phyloP scores from a whole-genome alignment of 2,113 vertebrate genomes.

The Calidris pygmaea region DNA sequence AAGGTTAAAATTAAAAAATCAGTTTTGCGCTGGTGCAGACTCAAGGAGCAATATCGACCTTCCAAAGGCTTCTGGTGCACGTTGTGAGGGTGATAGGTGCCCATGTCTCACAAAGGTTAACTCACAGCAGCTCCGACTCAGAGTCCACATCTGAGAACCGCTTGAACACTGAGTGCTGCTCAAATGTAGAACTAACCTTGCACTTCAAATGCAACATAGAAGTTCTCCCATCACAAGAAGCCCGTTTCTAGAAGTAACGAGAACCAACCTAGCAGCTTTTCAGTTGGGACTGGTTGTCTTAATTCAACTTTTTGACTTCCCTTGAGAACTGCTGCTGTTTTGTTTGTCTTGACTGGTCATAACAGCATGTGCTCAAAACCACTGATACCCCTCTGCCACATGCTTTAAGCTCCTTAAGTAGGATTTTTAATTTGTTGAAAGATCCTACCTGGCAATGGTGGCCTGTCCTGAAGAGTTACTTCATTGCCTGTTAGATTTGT shows the following conservation, averaged over 20 bases:
- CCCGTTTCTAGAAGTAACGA: not conserved
- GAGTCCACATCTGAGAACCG: not conserved
- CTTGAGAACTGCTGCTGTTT: not conserved
- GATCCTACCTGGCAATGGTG: not conserved
- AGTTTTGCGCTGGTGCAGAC: constrained; percentile 26
- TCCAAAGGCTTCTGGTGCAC: not conserved
- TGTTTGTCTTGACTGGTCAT: not conserved
- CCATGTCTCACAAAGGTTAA: not conserved
- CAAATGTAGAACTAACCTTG: not conserved
- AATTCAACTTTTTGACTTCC: constrained; percentile 5
- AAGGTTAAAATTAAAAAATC: not conserved
- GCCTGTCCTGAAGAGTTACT: not conserved
- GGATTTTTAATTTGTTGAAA: not conserved
- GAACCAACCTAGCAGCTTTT: not conserved
- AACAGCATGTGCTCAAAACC: not conserved
- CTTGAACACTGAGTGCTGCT: not conserved
- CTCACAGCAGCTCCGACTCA: not conserved
- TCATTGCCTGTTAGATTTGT: not conserved
- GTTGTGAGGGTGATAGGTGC: not conserved
- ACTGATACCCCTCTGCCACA: not conserved
- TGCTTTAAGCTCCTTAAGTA: not conserved
- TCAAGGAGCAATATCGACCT: not conserved
- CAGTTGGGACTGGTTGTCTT: not conserved
- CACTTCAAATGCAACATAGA: not conserved
- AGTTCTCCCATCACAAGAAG: not conserved